Conservation (phyloP, 1,140 invertebrate species). For the Tenebrio molitor region DNA sequence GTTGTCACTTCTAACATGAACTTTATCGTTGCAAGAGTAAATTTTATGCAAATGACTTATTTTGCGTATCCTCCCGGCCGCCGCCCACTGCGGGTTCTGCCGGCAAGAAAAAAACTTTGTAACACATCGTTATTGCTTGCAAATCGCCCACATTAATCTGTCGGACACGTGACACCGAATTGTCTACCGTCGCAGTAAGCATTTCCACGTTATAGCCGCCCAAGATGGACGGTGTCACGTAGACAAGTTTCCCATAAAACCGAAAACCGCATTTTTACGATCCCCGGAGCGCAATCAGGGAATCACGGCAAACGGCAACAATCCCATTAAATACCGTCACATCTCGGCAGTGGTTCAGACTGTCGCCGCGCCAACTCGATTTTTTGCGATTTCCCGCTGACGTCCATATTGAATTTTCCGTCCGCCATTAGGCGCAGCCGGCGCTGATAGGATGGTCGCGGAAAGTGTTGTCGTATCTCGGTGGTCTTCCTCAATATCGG, state of each 20-base stretch:
- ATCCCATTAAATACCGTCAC: too few species aligned
- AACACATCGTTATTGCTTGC: constrained; percentile 39
- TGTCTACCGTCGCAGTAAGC: constrained; percentile 38
- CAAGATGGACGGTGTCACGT: constrained; percentile 26
- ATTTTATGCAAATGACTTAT: constrained; percentile 34
- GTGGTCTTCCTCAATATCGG: constrained; percentile 39
- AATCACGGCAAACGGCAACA: too few species aligned
- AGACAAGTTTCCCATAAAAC: constrained; percentile 6
- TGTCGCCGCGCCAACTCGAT: too few species aligned
- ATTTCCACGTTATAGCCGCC: constrained; percentile 25
- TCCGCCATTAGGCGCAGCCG: constrained; percentile 45
- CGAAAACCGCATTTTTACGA: neutral
- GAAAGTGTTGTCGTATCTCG: constrained; percentile 34
- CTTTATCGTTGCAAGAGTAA: constrained; percentile 12
- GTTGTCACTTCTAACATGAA: too few species aligned
- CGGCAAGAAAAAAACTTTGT: constrained; percentile 12
- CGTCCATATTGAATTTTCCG: constrained; percentile 34
- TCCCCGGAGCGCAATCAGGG: too few species aligned
- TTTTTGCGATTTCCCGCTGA: neutral
- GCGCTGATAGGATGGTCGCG: constrained; percentile 35
- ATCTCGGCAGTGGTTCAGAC: too few species aligned
- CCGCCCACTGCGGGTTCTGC: neutral
- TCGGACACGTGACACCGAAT: constrained; percentile 34
- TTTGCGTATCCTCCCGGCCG: neutral
- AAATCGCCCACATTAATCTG: constrained; percentile 43